phyloP scores from a whole-genome alignment of 2,888 invertebrate species.

The Azorinus chamasolen region DNA sequence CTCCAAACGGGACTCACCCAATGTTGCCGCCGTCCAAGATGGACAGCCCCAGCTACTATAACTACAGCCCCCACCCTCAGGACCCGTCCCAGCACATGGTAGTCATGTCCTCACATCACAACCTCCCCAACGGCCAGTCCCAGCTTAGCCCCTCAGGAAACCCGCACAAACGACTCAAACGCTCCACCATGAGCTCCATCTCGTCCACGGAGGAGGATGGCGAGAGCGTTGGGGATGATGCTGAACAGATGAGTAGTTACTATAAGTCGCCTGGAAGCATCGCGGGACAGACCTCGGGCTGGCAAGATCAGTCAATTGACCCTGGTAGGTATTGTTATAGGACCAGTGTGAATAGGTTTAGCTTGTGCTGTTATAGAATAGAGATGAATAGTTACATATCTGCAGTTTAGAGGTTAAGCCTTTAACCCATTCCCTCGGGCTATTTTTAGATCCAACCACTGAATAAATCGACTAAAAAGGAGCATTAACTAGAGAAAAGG shows the following conservation, averaged over 20 bases:
- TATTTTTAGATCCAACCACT: too few relatives aligned
- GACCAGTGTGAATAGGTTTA: too few relatives aligned
- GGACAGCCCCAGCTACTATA: slow-evolving; percentile 93
- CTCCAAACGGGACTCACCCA: slow-evolving; percentile 89
- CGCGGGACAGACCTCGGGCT: slow-evolving; percentile 85
- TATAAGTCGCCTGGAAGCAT: slow-evolving; percentile 87
- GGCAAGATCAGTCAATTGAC: slow-evolving; percentile 87
- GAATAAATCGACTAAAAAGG: too few relatives aligned
- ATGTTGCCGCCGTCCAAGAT: slow-evolving; percentile 91
- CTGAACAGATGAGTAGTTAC: slow-evolving; percentile 86
- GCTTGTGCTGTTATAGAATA: too few relatives aligned
- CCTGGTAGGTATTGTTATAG: slow-evolving; percentile 71
- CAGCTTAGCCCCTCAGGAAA: slow-evolving; percentile 86
- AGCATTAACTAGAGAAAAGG: too few relatives aligned
- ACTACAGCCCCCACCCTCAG: slow-evolving; percentile 90
- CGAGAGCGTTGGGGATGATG: slow-evolving; percentile 87
- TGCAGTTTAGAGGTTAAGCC: too few relatives aligned
- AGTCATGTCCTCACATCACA: slow-evolving; percentile 71
- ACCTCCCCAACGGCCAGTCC: slow-evolving; percentile 79
- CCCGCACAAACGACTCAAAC: slow-evolving; percentile 87
- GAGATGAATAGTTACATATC: too few relatives aligned
- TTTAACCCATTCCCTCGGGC: too few relatives aligned
- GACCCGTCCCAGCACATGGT: slow-evolving; percentile 70
- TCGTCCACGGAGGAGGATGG: slow-evolving; percentile 88
- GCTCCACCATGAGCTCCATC: slow-evolving; percentile 85